Evolutionary conservation across 2,113 vertebrate species (phyloP), one percentile per base, ranked within the genome.

Genomic region (Dromaius novaehollandiae): DNA sequence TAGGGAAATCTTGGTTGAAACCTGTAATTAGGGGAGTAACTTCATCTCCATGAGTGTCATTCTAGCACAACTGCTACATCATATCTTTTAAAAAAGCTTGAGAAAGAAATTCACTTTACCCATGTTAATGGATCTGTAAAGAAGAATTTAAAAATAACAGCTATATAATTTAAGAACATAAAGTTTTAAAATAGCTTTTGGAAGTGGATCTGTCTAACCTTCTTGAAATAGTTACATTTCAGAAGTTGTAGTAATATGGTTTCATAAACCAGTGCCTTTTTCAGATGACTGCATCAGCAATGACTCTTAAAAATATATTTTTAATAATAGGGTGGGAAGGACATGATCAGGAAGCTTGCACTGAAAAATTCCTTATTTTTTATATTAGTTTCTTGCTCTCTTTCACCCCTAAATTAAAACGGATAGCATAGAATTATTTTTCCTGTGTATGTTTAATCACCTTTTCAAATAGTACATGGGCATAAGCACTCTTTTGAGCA

Each of bases 251-350:
- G 53, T 91, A 86, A 78, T 92, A 79, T 7, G 71, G 55, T 95
- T 92, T 93, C 78, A 95, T 95, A 88, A 97, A 63, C 34, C 55
- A 80, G 42, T 95, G 90, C 91, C 90, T 89, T 97, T 97, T 96
- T 95, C 78, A 95, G 84, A 63, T 93, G 21, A 53, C 40, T 95
- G 25, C 60, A 76, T 65, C 40, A 95, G 74, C 55, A 85, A 25
- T 69, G 70, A 56, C 89, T 89, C 50, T 5, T 2, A 91, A 89
- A 94, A 97, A 96, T 85, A 0, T 60, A 3, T 82, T 69, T 92
- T 81, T 86, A 90, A 75, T 93, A 89, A 77, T 76, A 74, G 48
- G 26, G 14, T 18, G 74, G 65, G n/a, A 21, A 44, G n/a, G 85
- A 66, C 55, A 28, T 13, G 40, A 50, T 5, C 64, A 80, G 61